These are phyloP conservation scores for Oncorhynchus nerka DNA, from an alignment of 2,113 vertebrate species.

Conservation along the genomic window DNA sequence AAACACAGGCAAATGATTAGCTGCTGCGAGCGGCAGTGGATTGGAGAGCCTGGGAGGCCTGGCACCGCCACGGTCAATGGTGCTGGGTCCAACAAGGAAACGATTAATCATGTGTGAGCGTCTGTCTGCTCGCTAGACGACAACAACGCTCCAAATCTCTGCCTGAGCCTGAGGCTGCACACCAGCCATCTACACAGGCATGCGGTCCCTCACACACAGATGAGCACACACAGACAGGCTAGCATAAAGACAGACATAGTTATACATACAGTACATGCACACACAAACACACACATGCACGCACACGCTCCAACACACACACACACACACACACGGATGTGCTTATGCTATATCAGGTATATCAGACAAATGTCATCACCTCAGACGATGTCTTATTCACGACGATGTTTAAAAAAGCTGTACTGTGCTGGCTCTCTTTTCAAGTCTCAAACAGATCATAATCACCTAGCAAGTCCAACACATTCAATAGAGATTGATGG, in stretches of 20 bases:
- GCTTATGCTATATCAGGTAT: conserved; percentile 40
- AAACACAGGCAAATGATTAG: not conserved
- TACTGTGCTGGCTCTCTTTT: conserved; percentile 33
- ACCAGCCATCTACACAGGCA: conserved; percentile 45
- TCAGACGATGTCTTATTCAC: conserved; percentile 18
- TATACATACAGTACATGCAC: conserved; percentile 7
- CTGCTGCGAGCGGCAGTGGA: conserved; percentile 3
- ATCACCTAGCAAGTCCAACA: not conserved
- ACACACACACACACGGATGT: conserved; percentile 13
- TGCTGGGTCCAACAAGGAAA: conserved; percentile 73
- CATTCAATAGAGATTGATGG: not conserved
- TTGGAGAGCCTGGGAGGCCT: conserved; percentile 67
- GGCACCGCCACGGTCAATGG: conserved; percentile 64
- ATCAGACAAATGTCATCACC: conserved; percentile 56
- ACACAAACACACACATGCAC: not conserved
- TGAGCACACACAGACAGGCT: conserved; percentile 37
- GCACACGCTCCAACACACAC: conserved; percentile 31
- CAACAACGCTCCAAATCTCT: conserved; percentile 68
- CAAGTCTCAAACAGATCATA: conserved; percentile 42
- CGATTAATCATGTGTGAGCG: conserved; percentile 79
- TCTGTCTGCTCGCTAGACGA: conserved; percentile 76
- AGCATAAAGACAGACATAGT: conserved; percentile 46
- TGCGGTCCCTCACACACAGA: conserved; percentile 30
- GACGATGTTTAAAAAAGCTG: conserved; percentile 31
- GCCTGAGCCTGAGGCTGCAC: conserved; percentile 59